These are phyloP conservation scores for Cydia fagiglandana DNA, from an alignment of 1,140 invertebrate genomes.

Conservation along the genomic window DNA sequence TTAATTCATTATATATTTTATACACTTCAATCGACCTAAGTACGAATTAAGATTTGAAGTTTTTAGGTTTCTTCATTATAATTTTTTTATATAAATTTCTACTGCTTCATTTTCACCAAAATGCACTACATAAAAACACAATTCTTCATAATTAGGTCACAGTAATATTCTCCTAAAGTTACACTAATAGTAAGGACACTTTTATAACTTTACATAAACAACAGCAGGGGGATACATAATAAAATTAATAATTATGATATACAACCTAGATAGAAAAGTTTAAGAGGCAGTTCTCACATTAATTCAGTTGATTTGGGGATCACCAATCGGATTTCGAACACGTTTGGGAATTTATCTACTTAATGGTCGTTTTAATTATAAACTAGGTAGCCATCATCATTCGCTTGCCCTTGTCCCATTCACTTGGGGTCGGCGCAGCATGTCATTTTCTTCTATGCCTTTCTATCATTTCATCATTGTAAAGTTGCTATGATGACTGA, in stretches of 20 bases:
- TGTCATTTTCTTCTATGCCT: no score
- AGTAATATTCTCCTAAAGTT: background rate
- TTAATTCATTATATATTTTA: no score
- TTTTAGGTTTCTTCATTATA: background rate
- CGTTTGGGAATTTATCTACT: background rate
- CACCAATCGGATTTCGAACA: background rate
- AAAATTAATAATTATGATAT: conserved; percentile 31
- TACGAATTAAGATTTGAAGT: no score
- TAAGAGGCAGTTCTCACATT: background rate
- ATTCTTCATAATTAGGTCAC: no score
- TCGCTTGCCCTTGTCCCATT: no score
- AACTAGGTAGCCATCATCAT: no score
- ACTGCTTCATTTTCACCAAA: background rate
- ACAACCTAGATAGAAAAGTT: background rate
- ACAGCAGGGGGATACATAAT: conserved; percentile 9
- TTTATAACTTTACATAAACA: background rate
- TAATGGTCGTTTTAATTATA: background rate
- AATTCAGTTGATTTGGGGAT: background rate
- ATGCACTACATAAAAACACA: background rate
- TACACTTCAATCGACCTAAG: no score
- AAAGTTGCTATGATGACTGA: no score
- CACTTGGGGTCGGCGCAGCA: no score
- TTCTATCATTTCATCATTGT: no score
- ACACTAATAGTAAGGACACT: background rate
- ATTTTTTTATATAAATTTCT: background rate